Base-by-base conservation (phyloP, 2,113 vertebrate genomes). In the Miniopterus natalensis region DNA sequence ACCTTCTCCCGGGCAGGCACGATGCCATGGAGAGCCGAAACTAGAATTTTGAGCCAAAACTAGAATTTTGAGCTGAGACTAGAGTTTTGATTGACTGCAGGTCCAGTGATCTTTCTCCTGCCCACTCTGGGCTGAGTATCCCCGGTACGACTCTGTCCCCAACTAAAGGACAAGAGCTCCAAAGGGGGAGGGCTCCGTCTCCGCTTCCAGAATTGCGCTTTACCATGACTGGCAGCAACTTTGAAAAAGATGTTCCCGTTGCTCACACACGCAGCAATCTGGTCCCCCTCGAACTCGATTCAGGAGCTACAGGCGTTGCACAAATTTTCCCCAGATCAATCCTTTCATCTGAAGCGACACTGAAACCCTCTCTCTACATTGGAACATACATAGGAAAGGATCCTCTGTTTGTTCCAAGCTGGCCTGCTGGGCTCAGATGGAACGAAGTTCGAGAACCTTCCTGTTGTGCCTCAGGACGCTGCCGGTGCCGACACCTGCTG, bases 251-350 rank as follows among this genome's bases (percentile, higher is more conserved):
- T 31, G 29, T 15, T 79, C 47, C 20, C 20, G 2, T 49, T 55
- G 49, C 11, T n/a, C 70, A 78, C 53, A 68, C 49, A 53, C 29
- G 21, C 4, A 63, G 12, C 14, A 40, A 63, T 84, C 74, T 63
- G 83, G 36, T 81, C 55, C 63, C 71, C 27, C 40, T 59, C n/a
- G 31, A 42, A 36, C 42, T 86, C 51, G 27, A 71, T 51, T 75
- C 73, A 61, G 31, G 47, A 80, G 75, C 83, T 95, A 47, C 29
- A 86, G 90, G n/a, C 47, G 92, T 78, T 96, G 91, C 40, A n/a
- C 49, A 75, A 85, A 84, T 53, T 53, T 80, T 83, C 20, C 63
- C 53, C 49, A 84, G 90, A 85, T 66, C 10, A 47, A 12, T 85
- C n/a, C 96, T 88, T 53, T 70, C 27, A n/a, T 84, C 55, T 31